Evolutionary conservation across 2,888 invertebrate genomes (phyloP), one percentile per base, ranked within the genome.

Genomic region (Apamea sordens): DNA sequence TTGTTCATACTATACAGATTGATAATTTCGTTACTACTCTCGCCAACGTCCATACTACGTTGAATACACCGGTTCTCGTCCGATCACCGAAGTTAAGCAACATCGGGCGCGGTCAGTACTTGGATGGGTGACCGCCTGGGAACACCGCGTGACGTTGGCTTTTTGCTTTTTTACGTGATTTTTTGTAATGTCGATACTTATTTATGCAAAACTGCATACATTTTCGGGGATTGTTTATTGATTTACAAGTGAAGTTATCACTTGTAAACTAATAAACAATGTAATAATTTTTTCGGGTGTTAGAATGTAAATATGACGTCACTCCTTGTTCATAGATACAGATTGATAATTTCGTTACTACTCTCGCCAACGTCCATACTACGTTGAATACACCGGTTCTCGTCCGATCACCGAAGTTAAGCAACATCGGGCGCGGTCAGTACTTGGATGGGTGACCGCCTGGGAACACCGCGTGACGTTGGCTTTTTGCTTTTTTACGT

Each of bases 371-470:
- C 81, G 72, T 80, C 81, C 72, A 70, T 78, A 80, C 81, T 63
- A 80, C 71, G 81, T 63, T 63, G 73, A 95, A 94, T 88, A 94
- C 95, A 95, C 95, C 95, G 95, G 95, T 95, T 95, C 95, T 95
- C 95, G 95, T 96, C 95, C 95, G 95, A 96, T 96, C 95, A 96
- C 96, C 95, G 95, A 95, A 95, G 95, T 95, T 94, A 96, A 95
- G 95, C 95, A 95, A 94, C 95, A 93, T 95, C 94, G 95, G 95
- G 95, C 95, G 95, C 91, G 94, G 94, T 96, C 94, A 95, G 95
- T 96, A 96, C 95, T 95, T 96, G 94, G 95, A 95, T 96, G 95
- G 95, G 95, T 95, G 95, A 95, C 95, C 94, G 94, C 95, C 94
- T 95, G 95, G 95, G 94, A 95, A 95, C 94, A 95, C 94, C 93